phyloP scores from a whole-genome alignment of 2,113 vertebrate species.

The Sylvia atricapilla region DNA sequence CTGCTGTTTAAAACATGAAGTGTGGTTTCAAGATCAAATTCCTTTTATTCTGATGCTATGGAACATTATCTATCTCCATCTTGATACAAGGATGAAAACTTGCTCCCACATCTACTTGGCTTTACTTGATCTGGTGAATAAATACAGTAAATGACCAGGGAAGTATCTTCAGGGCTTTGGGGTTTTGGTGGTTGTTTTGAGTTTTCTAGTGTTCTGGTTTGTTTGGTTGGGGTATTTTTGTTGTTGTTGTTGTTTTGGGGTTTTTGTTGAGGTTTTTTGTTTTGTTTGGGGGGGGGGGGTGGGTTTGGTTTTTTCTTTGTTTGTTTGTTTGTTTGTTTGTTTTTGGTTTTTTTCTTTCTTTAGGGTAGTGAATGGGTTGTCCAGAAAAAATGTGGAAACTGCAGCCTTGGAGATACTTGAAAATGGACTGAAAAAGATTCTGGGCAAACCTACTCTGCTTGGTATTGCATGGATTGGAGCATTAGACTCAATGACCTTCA shows the following conservation, averaged over 20 bases:
- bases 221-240: background rate
- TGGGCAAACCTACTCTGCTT: background rate
- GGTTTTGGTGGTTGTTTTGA: fast-evolving
- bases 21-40: background rate
- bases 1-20: background rate
- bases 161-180: fast-evolving
- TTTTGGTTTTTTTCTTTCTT: background rate
- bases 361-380: background rate
- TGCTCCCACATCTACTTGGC: background rate
- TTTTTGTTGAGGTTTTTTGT: background rate
- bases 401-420: background rate
- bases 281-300: too few relatives aligned
- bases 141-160: background rate
- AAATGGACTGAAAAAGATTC: background rate
- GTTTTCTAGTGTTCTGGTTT: background rate
- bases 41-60: background rate
- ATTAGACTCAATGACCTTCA: background rate
- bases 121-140: background rate
- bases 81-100: background rate
- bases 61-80: background rate
- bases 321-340: background rate
- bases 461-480: background rate
- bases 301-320: too few relatives aligned
- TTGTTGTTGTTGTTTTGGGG: too few relatives aligned
- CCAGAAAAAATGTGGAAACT: background rate